Evolutionary conservation across 2,797 vertebrate genomes (phyloP).

Genomic region (Neopelma chrysocephalum): DNA sequence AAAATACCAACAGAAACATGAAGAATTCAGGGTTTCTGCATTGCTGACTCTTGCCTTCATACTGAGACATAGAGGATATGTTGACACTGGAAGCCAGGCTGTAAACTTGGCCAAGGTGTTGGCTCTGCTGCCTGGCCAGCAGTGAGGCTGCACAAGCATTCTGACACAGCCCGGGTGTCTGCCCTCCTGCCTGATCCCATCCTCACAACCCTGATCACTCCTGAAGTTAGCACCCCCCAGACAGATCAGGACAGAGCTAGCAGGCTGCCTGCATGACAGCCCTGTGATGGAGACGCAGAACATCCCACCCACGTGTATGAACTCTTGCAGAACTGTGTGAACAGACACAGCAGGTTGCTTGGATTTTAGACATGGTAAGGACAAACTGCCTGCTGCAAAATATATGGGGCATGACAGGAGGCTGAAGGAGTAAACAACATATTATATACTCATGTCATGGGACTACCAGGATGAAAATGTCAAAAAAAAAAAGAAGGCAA

Average conservation of each 20-base stretch:
- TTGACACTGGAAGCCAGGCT: neutral
- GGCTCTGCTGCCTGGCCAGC: neutral
- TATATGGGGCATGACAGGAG: neutral
- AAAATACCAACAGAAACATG: neutral
- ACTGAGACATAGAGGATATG: neutral
- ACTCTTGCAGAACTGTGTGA: neutral
- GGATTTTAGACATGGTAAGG: neutral
- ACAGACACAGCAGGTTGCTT: neutral
- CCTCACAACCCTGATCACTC: neutral
- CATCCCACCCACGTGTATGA: neutral
- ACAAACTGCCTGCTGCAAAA: neutral
- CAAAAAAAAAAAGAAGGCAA: neutral
- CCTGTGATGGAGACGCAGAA: neutral
- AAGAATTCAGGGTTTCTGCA: neutral
- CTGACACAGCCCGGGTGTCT: fast-evolving
- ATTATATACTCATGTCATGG: neutral
- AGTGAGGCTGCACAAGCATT: neutral
- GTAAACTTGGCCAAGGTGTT: neutral
- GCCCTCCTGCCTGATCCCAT: neutral
- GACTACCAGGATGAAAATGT: neutral
- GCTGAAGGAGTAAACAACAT: neutral
- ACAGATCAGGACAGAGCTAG: neutral
- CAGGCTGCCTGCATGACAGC: neutral
- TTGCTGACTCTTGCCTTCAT: neutral
- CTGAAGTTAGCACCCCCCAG: neutral